phyloP scores from a whole-genome alignment of 2,797 vertebrate genomes.

The Malurus leucopterus region DNA sequence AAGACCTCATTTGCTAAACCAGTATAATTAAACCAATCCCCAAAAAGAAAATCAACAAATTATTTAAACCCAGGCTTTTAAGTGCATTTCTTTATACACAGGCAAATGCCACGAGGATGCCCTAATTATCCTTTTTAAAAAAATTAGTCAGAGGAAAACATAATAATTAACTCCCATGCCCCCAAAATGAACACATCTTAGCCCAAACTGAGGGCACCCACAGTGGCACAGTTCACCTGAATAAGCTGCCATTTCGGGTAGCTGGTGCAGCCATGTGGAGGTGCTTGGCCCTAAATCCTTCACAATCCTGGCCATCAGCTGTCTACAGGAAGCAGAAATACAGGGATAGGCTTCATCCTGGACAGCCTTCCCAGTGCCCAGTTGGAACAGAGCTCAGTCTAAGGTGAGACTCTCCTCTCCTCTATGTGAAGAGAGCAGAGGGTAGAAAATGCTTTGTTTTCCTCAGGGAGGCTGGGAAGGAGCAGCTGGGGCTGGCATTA shows the following conservation, averaged over 20 bases:
- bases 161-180: neutral
- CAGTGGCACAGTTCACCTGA: neutral
- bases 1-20: neutral
- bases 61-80: neutral
- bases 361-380: neutral
- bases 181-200: neutral
- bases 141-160: neutral
- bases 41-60: neutral
- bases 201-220: neutral
- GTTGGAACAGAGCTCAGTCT: neutral
- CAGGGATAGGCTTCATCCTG: neutral
- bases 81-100: neutral
- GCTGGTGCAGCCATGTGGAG: neutral
- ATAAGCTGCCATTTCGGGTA: neutral
- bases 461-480: neutral
- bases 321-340: neutral
- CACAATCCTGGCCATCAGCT: neutral
- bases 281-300: neutral
- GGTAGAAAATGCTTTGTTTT: neutral
- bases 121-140: neutral
- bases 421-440: neutral
- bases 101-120: neutral
- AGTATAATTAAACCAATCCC: neutral
- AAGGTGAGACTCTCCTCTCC: neutral
- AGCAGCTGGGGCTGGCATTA: neutral